Conservation (phyloP, 2,888 invertebrate species). For the Leptinotarsa peninsularis region DNA sequence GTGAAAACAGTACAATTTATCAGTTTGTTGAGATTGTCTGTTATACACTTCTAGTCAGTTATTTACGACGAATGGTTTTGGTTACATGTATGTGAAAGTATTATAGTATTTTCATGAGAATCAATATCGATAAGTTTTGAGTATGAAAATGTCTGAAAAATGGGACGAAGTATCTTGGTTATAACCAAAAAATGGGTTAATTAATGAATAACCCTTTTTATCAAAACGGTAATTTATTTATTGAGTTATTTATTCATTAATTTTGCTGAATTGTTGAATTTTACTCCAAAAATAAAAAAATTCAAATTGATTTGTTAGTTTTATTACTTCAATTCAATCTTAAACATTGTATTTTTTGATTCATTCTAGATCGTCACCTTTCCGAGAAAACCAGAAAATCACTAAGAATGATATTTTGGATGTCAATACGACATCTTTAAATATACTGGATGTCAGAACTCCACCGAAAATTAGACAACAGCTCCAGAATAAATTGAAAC, state of each 20-base stretch:
- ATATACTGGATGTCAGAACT: constrained; percentile 70
- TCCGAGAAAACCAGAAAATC: constrained; percentile 71
- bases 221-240: neutral
- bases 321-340: neutral
- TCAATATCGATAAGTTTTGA: neutral
- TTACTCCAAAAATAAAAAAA: constrained; percentile 20
- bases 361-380: constrained; percentile 63
- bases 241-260: constrained; percentile 6
- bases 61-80: neutral
- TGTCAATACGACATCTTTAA: constrained; percentile 58
- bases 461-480: constrained; percentile 74
- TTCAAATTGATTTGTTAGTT: constrained; percentile 12
- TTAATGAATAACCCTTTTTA: neutral
- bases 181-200: neutral
- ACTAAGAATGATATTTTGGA: constrained; percentile 72
- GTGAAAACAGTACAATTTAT: neutral
- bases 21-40: neutral
- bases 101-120: neutral
- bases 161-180: neutral
- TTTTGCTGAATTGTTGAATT: constrained; percentile 39
- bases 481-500: constrained; percentile 61
- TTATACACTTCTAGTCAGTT: neutral
- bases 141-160: neutral
- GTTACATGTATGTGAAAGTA: neutral
- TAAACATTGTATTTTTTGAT: constrained; percentile 25